Base-by-base conservation (phyloP, 2,888 invertebrate genomes). In the Stenchaetothrips biformis region DNA sequence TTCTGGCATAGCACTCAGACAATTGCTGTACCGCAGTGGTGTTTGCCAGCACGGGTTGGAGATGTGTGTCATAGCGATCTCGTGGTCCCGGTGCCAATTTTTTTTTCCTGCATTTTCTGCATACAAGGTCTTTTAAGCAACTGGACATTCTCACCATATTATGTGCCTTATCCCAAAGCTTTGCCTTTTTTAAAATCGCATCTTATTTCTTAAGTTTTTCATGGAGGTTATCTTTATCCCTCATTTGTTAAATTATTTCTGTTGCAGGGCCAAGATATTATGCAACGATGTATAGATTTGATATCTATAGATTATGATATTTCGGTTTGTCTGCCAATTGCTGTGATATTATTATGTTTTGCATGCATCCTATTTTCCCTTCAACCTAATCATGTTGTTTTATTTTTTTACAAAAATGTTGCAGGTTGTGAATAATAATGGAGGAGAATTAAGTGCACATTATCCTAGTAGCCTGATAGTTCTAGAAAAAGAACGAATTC, bases 391-490 rank as follows among this genome's bases (percentile, higher is more conserved):
- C 47, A n/a, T 16, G 49, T 25, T 48, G 48, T 48, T n/a, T 7
- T 49, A 49, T 78, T 78, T 48, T 6, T 79, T 77, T 27, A 78
- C 79, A 47, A 78, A 48, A 78, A 84, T 84, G 81, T 85, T 84
- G 78, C 83, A 89, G 88, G 84, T 88, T n/a, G 85, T 94, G 81
- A 89, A 89, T 83, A 94, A 94, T 86, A 87, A 87, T 48, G 88
- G 88, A 84, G 94, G 94, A 13, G 90, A 91, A 83, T 87, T 94
- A 77, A 91, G 93, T 86, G 88, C 90, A 79, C 90, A 92, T 82
- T 94, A 94, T 87, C 94, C 94, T 53, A 90, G 90, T 84, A 90
- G 91, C 82, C 87, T 94, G 82, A 89, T 92, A 79, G 89, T 94
- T 83, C 88, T 92, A 81, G 91, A 92, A 85, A 88, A 88, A 84